Base-by-base conservation (phyloP, 2,888 invertebrate genomes). In the Tipula vernalis region DNA sequence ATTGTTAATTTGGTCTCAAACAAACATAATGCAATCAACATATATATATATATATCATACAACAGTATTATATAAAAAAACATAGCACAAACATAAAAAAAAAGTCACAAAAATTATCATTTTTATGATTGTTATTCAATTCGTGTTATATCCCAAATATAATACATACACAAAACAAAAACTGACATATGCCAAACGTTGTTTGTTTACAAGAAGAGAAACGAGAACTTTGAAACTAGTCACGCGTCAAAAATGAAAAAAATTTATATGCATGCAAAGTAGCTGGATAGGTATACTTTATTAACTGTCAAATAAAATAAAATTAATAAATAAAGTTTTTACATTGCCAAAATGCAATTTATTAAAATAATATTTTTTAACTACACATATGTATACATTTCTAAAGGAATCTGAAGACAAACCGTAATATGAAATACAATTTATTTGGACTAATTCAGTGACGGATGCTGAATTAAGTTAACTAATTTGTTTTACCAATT, bases 61-160 rank as follows among this genome's bases (percentile, higher is more conserved):
- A 71, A 71, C 71, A 57, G 51, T 18, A 57, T 15, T 28, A 28
- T 28, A 28, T 28, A 28, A 28, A 28, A 28, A 28, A 28, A 57
- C 15, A 57, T 44, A 12, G 44, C 44, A 44, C 15, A 57, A 57
- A 57, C 36, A 83, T 83, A 2, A 84, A 84, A 84, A 84, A 39
- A 83, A 83, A 84, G 84, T 84, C 84, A 84, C 84, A 84, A 84
- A 84, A 39, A 84, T 84, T 84, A 84, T 84, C 15, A 15, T 84
- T 84, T 84, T 84, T 84, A 84, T 84, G 36, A 84, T 84, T 84
- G 84, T 41, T 84, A 84, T 84, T 84, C 84, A 41, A 84, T 84
- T 84, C 84, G 84, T 84, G 84, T 84, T 84, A 84, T 41, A 84
- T 39, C 41, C 36, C 36, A 84, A 84, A 41, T 39, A 84, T 15